A percentile compares a stretch with the other conserved stretches of the same genome.
Conservation (phyloP, 2,113 vertebrate species). For the Protobothrops flavoviridis region DNA sequence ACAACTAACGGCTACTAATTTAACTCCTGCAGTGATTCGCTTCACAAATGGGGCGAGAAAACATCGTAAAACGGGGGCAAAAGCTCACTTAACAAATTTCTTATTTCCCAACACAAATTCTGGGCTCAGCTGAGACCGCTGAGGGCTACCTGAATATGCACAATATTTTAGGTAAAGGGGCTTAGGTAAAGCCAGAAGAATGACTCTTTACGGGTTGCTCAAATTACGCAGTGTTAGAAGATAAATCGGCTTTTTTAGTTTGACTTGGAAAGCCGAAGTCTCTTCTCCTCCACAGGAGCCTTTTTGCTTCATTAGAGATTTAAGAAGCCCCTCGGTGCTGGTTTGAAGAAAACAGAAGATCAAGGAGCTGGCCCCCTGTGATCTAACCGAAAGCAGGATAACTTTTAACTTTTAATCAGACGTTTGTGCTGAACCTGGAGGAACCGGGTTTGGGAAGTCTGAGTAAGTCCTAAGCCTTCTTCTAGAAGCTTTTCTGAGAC, state of each 20-base stretch:
- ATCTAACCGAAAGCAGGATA: background rate
- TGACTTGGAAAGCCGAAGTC: conserved; percentile 4
- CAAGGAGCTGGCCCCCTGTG: background rate
- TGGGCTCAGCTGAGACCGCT: too few relatives aligned
- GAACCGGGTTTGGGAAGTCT: background rate
- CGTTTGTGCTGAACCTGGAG: background rate
- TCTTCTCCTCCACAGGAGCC: conserved; percentile 28
- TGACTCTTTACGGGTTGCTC: background rate
- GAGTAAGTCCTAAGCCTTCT: background rate
- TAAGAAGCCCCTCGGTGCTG: background rate
- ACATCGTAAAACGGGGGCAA: too few relatives aligned
- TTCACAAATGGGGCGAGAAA: too few relatives aligned
- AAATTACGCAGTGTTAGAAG: conserved; percentile 1
- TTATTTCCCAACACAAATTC: too few relatives aligned
- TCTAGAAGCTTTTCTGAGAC: background rate
- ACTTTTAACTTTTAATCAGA: background rate
- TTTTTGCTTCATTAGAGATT: conserved; percentile 29
- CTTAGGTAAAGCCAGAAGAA: background rate
- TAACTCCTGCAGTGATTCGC: too few relatives aligned
- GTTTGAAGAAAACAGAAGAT: conserved; percentile 28
- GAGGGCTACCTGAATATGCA: background rate
- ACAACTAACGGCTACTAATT: too few relatives aligned
- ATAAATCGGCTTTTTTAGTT: conserved; percentile 8
- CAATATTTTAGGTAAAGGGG: background rate
- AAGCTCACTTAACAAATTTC: too few relatives aligned